Conservation (phyloP, 2,888 invertebrate species). For the Strigamia transsilvanica region DNA sequence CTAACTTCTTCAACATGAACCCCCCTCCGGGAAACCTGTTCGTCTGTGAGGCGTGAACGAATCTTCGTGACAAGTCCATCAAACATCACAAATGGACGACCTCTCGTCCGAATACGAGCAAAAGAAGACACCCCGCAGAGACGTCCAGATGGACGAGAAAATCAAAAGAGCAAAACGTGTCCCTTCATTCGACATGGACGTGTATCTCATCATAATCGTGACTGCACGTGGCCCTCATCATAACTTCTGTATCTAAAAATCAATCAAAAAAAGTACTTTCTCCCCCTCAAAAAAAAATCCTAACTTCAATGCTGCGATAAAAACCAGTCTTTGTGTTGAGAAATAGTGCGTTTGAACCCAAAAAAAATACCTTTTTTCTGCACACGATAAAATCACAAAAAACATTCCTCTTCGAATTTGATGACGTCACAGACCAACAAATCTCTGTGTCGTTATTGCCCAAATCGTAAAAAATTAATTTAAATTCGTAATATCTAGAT, state of each 20-base stretch:
- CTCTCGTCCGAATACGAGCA: slow-evolving; percentile 15
- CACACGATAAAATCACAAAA: too few relatives aligned
- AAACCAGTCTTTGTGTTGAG: too few relatives aligned
- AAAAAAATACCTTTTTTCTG: too few relatives aligned
- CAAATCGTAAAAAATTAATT: too few relatives aligned
- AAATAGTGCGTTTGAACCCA: too few relatives aligned
- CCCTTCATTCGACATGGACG: slow-evolving; percentile 38
- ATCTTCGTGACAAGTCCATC: slow-evolving; percentile 42
- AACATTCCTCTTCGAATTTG: too few relatives aligned
- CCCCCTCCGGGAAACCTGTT: slow-evolving; percentile 17
- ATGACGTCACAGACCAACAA: too few relatives aligned
- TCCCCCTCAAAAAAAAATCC: background rate
- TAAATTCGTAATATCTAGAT: too few relatives aligned
- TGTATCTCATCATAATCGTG: slow-evolving; percentile 39
- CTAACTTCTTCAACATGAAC: slow-evolving; percentile 22
- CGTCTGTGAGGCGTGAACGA: slow-evolving; percentile 31
- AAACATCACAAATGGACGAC: slow-evolving; percentile 39
- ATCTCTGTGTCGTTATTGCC: too few relatives aligned
- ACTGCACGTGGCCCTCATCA: slow-evolving; percentile 31
- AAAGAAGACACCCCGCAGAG: slow-evolving; percentile 4
- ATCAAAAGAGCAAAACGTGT: slow-evolving; percentile 39
- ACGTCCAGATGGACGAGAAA: slow-evolving; percentile 32
- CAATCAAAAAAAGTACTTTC: background rate
- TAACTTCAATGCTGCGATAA: too few relatives aligned
- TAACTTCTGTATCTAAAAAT: background rate